A percentile compares a stretch with the other conserved stretches of the same genome.
phyloP scores from a whole-genome alignment of 2,888 invertebrate species.

The Pasiphila rectangulata region DNA sequence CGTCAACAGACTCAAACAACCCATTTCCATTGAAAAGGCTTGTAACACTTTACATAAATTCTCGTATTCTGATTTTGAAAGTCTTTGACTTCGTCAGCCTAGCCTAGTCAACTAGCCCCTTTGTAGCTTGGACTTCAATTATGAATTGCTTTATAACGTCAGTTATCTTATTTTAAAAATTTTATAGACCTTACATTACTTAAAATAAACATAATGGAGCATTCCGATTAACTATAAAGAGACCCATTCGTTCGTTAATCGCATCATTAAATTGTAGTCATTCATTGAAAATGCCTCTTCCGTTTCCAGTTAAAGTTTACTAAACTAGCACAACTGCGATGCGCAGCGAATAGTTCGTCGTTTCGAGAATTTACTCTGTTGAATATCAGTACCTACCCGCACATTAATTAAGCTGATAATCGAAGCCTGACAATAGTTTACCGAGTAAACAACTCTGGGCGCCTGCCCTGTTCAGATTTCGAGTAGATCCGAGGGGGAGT shows the following conservation, averaged over 20 bases:
- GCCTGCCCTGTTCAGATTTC: slow-evolving; percentile 21
- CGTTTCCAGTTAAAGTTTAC: slow-evolving; percentile 9
- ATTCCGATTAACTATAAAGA: too few relatives aligned
- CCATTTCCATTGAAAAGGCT: neutral
- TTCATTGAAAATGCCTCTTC: neutral
- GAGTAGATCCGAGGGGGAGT: slow-evolving; percentile 11
- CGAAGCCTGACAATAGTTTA: slow-evolving; percentile 31
- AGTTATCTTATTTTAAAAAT: neutral
- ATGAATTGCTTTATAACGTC: too few relatives aligned
- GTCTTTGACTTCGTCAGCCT: too few relatives aligned
- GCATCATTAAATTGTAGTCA: neutral
- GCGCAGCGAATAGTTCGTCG: slow-evolving; percentile 26
- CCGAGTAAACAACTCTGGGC: slow-evolving; percentile 26
- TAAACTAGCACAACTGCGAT: slow-evolving; percentile 17
- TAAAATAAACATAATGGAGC: too few relatives aligned
- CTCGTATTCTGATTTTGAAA: neutral
- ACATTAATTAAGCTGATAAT: slow-evolving; percentile 33
- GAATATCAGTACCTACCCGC: slow-evolving; percentile 23
- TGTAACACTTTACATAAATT: neutral
- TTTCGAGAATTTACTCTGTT: slow-evolving; percentile 23
- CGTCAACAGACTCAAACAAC: slow-evolving; percentile 3
- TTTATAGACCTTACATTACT: neutral
- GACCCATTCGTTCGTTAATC: too few relatives aligned
- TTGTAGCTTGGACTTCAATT: too few relatives aligned
- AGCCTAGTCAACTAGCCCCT: too few relatives aligned